phyloP scores from a whole-genome alignment of 2,113 vertebrate genomes.

The Saguinus imperator region DNA sequence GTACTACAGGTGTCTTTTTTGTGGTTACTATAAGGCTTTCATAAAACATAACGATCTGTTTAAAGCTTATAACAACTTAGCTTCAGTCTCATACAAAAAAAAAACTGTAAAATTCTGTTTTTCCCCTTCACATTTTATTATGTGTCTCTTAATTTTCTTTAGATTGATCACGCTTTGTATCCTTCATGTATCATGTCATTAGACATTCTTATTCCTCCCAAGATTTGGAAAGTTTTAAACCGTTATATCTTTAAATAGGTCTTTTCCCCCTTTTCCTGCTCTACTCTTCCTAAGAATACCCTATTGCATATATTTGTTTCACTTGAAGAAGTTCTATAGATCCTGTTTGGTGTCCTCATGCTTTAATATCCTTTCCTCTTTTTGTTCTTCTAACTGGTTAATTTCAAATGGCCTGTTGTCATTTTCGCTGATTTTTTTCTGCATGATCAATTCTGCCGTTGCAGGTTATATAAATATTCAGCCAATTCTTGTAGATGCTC shows the following conservation, averaged over 20 bases:
- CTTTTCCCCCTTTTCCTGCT: not conserved
- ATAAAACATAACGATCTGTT: not conserved
- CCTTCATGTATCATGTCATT: not conserved
- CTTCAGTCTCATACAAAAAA: not conserved
- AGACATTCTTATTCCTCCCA: not conserved
- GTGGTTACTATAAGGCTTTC: not conserved
- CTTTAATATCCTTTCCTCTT: not conserved
- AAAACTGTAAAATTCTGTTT: not conserved
- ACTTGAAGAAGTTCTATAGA: not conserved
- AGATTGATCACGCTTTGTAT: not conserved
- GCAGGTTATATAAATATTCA: not conserved
- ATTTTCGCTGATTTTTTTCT: not conserved
- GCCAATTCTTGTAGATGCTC: not conserved
- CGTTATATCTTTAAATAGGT: not conserved
- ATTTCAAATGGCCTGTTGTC: not conserved
- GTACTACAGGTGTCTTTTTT: not conserved
- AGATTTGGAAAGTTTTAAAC: not conserved
- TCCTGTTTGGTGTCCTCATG: not conserved
- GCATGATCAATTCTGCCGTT: not conserved
- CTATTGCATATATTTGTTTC: not conserved
- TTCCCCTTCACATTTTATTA: not conserved
- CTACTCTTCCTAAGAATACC: not conserved
- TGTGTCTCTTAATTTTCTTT: not conserved
- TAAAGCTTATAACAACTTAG: not conserved
- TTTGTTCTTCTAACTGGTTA: not conserved